phyloP scores from a whole-genome alignment of 1,140 invertebrate genomes.

The Sycobia sp. region DNA sequence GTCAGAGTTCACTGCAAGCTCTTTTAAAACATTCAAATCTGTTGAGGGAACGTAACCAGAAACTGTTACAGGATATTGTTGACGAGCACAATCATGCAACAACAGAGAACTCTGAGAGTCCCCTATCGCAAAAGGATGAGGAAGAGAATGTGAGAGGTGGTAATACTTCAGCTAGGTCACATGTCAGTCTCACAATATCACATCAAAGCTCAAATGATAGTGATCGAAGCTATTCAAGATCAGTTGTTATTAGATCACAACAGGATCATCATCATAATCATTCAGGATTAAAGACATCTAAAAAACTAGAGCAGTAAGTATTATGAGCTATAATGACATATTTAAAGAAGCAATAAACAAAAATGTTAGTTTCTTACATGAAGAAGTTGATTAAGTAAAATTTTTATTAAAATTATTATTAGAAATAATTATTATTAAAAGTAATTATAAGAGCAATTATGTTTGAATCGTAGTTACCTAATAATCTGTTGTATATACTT shows the following conservation, averaged over 20 bases:
- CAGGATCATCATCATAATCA: constrained; percentile 41
- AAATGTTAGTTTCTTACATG: neutral
- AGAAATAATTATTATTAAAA: no score
- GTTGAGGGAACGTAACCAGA: constrained; percentile 53
- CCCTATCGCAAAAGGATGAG: constrained; percentile 36
- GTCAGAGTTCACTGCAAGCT: constrained; percentile 51
- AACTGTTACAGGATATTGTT: constrained; percentile 48
- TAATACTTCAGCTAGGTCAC: constrained; percentile 51
- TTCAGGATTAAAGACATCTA: constrained; percentile 49
- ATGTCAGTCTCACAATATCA: constrained; percentile 55
- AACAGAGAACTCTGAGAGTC: constrained; percentile 28
- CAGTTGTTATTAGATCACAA: constrained; percentile 53
- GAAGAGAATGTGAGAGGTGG: constrained; percentile 43
- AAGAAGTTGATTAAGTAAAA: no score
- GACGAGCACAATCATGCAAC: constrained; percentile 40
- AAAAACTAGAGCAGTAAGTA: constrained; percentile 58
- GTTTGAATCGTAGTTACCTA: no score
- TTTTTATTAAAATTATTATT: no score
- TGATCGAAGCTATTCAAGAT: constrained; percentile 55
- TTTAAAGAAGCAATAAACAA: neutral
- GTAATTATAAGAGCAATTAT: no score
- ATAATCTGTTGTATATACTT: no score
- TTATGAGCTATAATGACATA: neutral
- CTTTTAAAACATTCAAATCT: constrained; percentile 51
- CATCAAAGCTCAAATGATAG: constrained; percentile 55